Evolutionary conservation across 2,797 vertebrate species (phyloP), one percentile per base, ranked within the genome.

Genomic region (Kryptopterus vitreolus): DNA sequence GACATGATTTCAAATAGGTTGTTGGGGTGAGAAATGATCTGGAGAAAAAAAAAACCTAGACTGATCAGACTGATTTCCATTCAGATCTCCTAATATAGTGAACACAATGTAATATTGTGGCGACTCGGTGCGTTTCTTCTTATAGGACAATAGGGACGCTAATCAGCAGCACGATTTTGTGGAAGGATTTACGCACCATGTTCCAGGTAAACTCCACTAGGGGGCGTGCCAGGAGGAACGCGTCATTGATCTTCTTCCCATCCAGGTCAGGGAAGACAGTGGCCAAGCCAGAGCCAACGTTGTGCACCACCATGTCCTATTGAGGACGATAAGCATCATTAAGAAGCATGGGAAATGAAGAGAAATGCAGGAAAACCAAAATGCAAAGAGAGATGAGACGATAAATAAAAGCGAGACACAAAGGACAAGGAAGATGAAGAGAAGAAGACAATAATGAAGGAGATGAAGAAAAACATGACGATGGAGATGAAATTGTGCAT

Each of bases 1-100:
- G 90, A 94, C 91, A 94, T 93, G 88, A 94, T 93, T 88, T 94
- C 92, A 90, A 94, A 94, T 85, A 93, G 88, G 81, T 94, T 94
- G 90, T 94, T 93, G 76, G 92, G 93, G 73, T 93, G 92, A 12
- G 93, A 94, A 85, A 93, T 93, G 72, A 94, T 93, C 92, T 94
- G 74, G 24, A 72, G 38, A 84, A 18, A 70, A 15, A 26, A 62
- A 70, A 18, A 26, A 62, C 13, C 33, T 22, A 55, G 15, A 63
- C 38, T n/a, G n/a, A 62, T 73, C 58, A 65, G 57, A 8, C 29
- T 53, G 5, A 2, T 79, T 13, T 4, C 33, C 16, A 43, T 33
- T 16, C 50, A 2, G 3, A 3, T 79, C 35, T 62, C 12, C 24
- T 3, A 10, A 26, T 18, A 57, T 8, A 73, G 3, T 38, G 22